Conservation (phyloP, 2,113 vertebrate species). For the Plotosus lineatus region DNA sequence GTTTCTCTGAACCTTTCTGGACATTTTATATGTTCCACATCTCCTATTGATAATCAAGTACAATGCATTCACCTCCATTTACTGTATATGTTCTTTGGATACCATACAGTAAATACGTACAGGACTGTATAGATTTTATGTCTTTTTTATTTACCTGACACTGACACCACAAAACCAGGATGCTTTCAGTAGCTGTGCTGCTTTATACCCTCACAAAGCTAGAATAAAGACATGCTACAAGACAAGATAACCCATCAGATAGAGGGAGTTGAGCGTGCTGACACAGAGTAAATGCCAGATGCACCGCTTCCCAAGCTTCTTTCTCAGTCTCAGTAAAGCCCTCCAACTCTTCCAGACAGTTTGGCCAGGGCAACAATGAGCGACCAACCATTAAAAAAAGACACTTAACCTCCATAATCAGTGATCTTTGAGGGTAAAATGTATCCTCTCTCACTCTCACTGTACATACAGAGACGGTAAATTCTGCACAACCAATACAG, state of each 20-base stretch:
- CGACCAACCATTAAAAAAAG: conserved; percentile 53
- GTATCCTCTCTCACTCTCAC: conserved; percentile 50
- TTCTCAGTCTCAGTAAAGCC: conserved; percentile 23
- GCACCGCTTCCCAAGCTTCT: conserved; percentile 18
- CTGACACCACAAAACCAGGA: conserved; percentile 41
- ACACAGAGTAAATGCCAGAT: conserved; percentile 38
- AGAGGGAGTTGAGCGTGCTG: conserved; percentile 44
- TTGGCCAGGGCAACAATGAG: conserved; percentile 34
- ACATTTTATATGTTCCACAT: not conserved
- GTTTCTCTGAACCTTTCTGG: not conserved
- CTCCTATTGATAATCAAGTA: not conserved
- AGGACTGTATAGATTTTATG: conserved; percentile 16
- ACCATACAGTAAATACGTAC: not conserved
- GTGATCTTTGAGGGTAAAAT: conserved; percentile 53
- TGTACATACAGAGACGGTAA: conserved; percentile 47
- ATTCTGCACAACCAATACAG: conserved; percentile 46
- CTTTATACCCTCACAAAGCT: conserved; percentile 49
- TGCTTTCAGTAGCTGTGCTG: not conserved
- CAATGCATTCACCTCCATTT: not conserved
- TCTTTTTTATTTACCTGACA: conserved; percentile 33
- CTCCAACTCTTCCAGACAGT: conserved; percentile 43
- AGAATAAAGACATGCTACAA: conserved; percentile 44
- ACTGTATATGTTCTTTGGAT: not conserved
- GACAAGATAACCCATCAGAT: conserved; percentile 53
- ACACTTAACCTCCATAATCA: conserved; percentile 56